phyloP scores from a whole-genome alignment of 1,140 invertebrate species.

The Ips nitidus region DNA sequence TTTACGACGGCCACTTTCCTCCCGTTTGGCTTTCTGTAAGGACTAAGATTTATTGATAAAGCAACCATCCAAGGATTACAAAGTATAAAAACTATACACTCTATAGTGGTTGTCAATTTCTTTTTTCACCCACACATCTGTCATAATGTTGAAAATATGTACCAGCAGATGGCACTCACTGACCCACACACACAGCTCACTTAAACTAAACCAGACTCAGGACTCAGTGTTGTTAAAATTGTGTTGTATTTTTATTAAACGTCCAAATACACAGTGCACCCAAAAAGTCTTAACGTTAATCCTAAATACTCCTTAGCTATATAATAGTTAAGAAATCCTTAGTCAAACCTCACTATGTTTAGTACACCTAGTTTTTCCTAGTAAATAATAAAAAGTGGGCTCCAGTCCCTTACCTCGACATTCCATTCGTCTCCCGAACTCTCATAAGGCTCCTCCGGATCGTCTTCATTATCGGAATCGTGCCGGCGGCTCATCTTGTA shows the following conservation, averaged over 20 bases:
- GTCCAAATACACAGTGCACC: too few relatives aligned
- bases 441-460: conserved; percentile 47
- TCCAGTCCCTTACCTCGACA: conserved; percentile 31
- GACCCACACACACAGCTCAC: too few relatives aligned
- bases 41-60: neutral
- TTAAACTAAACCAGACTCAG: too few relatives aligned
- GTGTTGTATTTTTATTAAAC: too few relatives aligned
- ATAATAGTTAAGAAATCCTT: conserved; percentile 5
- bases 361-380: neutral
- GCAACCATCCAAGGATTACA: neutral
- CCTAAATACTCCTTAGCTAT: too few relatives aligned
- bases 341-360: neutral
- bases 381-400: too few relatives aligned
- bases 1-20: conserved; percentile 18
- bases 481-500: conserved; percentile 37
- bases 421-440: conserved; percentile 50
- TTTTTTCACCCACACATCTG: too few relatives aligned
- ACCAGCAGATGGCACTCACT: too few relatives aligned
- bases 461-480: conserved; percentile 48
- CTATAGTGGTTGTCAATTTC: too few relatives aligned
- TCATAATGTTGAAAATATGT: too few relatives aligned
- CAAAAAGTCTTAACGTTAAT: too few relatives aligned
- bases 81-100: neutral
- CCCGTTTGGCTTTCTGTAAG: conserved; percentile 25
- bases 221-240: too few relatives aligned